Base-by-base conservation (phyloP, 2,888 invertebrate genomes). In the Sepiola atlantica region DNA sequence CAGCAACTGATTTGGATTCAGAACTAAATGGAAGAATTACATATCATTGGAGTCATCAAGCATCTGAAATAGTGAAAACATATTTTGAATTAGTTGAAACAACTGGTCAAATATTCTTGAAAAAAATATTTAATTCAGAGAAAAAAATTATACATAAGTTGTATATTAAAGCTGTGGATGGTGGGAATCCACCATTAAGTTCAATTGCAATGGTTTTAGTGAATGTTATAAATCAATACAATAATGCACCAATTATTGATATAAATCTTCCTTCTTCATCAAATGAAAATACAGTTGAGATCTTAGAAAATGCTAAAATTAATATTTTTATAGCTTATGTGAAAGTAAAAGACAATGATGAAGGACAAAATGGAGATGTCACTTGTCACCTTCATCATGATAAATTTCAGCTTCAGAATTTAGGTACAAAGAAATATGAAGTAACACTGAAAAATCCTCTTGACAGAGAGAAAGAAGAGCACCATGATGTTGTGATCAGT, bases 401-500 rank as follows among this genome's bases (percentile, higher is more conserved):
- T 77, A 77, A 32, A 77, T 77, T 77, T 32, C 77, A 77, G 32
- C 77, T 77, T 77, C 77, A 77, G 77, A 77, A 77, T 32, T 77
- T 77, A 77, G 77, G 77, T 16, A 77, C n/a, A 77, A 77, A 77
- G 14, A 77, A 77, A 77, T 77, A 32, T 77, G 77, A 77, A 32
- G 77, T 77, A 16, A 77, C 77, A n/a, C 18, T 77, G 32, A 77
- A 77, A 77, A 77, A 77, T n/a, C 1, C 77, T n/a, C n/a, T 77
- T 2, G 77, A 77, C 16, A 77, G 77, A 77, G 77, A 77, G 77
- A 77, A 77, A 77, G 77, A 77, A 77, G 77, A 77, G 18, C 77
- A 77, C n/a, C 77, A 32, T 77, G 77, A 77, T 77, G 77, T 77
- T 77, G 77, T 77, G 18, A 77, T 77, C 77, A 77, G 77, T 77